Percentiles rank a stretch among this genome's conserved stretches.
Conservation (phyloP, 2,888 invertebrate species). For the Ptychoptera contaminata region DNA sequence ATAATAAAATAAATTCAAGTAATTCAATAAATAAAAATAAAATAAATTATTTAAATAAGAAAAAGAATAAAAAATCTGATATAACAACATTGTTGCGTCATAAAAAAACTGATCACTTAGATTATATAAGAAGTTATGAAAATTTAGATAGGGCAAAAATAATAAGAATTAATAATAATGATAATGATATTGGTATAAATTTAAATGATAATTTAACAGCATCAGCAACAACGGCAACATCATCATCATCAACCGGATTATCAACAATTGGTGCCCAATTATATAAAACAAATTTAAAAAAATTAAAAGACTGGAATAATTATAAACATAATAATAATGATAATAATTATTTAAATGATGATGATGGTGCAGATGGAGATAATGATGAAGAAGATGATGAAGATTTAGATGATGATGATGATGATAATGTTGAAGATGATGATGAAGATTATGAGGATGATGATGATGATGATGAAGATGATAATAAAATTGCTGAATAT, state of each 20-base stretch:
- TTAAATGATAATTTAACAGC: neutral
- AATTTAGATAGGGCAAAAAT: slow-evolving; percentile 14
- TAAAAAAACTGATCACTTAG: slow-evolving; percentile 8
- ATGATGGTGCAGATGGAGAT: neutral
- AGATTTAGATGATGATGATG: neutral
- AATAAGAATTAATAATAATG: slow-evolving; percentile 11
- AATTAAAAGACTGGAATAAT: neutral
- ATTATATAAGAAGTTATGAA: slow-evolving; percentile 14
- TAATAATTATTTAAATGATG: neutral
- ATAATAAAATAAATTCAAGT: neutral
- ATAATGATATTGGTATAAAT: neutral
- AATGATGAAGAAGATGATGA: neutral
- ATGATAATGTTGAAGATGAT: neutral
- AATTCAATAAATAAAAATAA: slow-evolving; percentile 5
- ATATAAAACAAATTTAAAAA: neutral
- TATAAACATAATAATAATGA: neutral
- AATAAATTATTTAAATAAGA: slow-evolving; percentile 2
- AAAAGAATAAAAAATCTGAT: slow-evolving; percentile 11
- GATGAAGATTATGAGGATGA: neutral
- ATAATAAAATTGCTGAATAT: slow-evolving; percentile 9
- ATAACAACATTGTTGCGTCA: slow-evolving; percentile 11
- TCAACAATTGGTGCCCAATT: too few relatives aligned
- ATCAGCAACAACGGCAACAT: neutral
- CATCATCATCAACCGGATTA: neutral
- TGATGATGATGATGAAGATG: slow-evolving; percentile 10